Conservation (phyloP, 2,797 vertebrate species). For the Halcyon badia region DNA sequence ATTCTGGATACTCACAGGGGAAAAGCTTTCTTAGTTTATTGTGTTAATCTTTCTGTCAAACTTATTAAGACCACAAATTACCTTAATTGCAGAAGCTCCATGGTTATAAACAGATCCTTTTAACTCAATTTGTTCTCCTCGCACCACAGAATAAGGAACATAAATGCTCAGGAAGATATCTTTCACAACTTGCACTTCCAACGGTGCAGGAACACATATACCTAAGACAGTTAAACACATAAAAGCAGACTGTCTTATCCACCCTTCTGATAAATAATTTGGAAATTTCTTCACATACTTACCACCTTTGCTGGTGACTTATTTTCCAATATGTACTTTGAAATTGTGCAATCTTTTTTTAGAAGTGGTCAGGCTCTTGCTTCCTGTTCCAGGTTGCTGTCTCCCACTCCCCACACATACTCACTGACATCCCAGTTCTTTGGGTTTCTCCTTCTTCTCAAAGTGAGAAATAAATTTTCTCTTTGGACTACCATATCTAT, state of each 20-base stretch:
- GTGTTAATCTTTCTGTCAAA: background rate
- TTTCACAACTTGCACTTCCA: constrained; percentile 81
- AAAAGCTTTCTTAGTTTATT: background rate
- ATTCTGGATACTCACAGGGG: background rate
- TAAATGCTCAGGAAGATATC: constrained; percentile 82
- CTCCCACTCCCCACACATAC: background rate
- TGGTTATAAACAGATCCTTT: constrained; percentile 87
- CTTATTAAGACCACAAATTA: constrained; percentile 47
- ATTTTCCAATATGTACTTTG: background rate
- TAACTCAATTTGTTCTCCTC: constrained; percentile 87
- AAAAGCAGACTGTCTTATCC: background rate
- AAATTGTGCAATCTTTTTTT: background rate
- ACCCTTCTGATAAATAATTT: background rate
- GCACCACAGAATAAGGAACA: constrained; percentile 88
- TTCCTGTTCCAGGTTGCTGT: background rate
- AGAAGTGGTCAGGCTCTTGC: background rate
- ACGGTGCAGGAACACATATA: constrained; percentile 83
- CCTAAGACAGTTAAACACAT: constrained; percentile 74
- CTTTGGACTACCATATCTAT: background rate
- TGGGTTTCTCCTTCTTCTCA: background rate
- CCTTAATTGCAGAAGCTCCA: constrained; percentile 33
- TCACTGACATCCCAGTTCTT: background rate
- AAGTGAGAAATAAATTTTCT: background rate
- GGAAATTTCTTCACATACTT: background rate
- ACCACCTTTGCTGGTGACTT: background rate